Evolutionary conservation across 1,140 invertebrate genomes (phyloP), one percentile per base, ranked within the genome.

Genomic region (Panagrolaimus sp.): DNA sequence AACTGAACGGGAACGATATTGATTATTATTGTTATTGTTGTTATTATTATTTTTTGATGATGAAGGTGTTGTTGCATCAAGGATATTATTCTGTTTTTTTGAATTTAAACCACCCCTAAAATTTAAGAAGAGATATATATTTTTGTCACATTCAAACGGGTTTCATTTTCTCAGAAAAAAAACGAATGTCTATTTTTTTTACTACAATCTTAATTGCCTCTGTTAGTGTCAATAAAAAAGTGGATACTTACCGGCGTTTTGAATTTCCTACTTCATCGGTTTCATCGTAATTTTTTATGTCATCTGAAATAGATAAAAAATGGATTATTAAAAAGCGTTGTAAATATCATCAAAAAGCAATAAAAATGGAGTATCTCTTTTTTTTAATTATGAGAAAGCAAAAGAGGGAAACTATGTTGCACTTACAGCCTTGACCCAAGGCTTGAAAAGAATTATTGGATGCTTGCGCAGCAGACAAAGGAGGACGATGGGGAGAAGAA

Each of bases 251-350:
- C 52, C 52, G 21, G 14, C 52, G 52, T 12, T 28, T 21, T 5
- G 10, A 21, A 58, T n/a, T 26, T n/a, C 28, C 17, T 58, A 58
- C 17, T 58, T 58, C 52, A 58, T 58, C 52, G 15, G 52, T 58
- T 58, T 58, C 52, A 58, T 58, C 52, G 52, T 58, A 58, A 28
- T 58, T 58, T 58, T 58, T 58, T 21, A 58, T 58, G 52, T 58
- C 52, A 58, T 58, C 52, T 58, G 52, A 58, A 58, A 58, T 4
- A 28, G 32, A 38, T 38, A 38, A 38, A 38, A 38, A 38, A 38
- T 38, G 32, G 32, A 38, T 38, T 38, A 38, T 38, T 38, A 38
- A 38, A 38, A 38, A 38, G 32, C 32, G 32, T 38, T 38, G 7
- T 38, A 7, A 38, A 38, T 38, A 38, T 38, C 32, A 38, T 38